phyloP scores from a whole-genome alignment of 2,113 vertebrate genomes.

The Macheiramphus alcinus region DNA sequence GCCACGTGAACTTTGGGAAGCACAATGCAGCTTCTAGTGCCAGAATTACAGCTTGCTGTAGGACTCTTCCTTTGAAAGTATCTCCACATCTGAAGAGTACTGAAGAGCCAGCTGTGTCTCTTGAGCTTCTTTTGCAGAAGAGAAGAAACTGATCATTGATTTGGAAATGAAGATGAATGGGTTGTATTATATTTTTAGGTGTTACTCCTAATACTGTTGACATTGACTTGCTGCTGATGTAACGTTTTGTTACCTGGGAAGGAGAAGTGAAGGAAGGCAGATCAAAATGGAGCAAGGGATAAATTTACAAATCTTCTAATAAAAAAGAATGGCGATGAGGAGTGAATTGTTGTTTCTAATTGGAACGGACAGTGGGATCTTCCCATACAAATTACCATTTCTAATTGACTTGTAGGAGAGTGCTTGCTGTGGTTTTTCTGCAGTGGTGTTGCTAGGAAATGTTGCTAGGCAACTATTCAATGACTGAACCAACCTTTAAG shows the following conservation, averaged over 20 bases:
- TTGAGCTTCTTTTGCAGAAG: not conserved
- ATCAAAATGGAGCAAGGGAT: not conserved
- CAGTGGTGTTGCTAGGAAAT: conserved; percentile 61
- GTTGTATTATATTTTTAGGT: not conserved
- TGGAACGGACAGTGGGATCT: conserved; percentile 1
- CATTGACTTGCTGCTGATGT: not conserved
- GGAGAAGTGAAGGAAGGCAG: not conserved
- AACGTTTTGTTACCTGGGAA: not conserved
- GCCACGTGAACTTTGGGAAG: not conserved
- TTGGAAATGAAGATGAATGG: not conserved
- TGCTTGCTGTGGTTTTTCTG: conserved; percentile 6
- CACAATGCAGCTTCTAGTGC: not conserved
- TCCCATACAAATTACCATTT: conserved; percentile 59
- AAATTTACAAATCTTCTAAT: not conserved
- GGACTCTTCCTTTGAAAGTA: not conserved
- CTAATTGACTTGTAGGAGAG: conserved; percentile 59
- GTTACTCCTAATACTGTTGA: not conserved
- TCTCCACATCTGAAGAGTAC: not conserved
- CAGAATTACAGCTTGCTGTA: not conserved
- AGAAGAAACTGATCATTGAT: not conserved
- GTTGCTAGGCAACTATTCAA: conserved; percentile 65
- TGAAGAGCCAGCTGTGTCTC: not conserved
- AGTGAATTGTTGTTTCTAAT: not conserved
- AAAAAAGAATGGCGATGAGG: not conserved
- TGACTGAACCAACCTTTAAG: conserved; percentile 61